Conservation (phyloP, 2,888 invertebrate genomes). For the Lasioglossum calceatum region DNA sequence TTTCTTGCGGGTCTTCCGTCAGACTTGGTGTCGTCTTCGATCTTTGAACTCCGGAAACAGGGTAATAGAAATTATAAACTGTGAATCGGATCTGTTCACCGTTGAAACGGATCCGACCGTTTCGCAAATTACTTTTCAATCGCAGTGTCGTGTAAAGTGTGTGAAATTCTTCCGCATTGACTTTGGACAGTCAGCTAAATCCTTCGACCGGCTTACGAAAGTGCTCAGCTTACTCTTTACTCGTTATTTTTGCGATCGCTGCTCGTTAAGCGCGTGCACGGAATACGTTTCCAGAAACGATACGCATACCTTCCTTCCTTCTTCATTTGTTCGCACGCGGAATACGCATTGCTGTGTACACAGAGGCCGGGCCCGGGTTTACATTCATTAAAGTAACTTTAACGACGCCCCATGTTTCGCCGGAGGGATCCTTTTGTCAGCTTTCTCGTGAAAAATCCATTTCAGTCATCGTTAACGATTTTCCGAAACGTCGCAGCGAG, state of each 20-base stretch:
- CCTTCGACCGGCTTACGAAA: neutral
- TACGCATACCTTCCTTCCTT: conserved; percentile 13
- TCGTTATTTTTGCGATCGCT: neutral
- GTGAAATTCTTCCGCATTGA: neutral
- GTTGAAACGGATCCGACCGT: neutral
- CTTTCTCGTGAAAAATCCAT: conserved; percentile 13
- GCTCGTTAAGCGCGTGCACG: neutral
- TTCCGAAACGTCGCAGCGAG: neutral
- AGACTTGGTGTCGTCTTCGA: neutral
- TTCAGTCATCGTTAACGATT: neutral
- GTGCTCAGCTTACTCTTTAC: neutral
- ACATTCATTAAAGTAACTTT: neutral
- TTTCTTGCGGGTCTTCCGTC: neutral
- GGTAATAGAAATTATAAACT: neutral
- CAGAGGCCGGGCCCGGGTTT: neutral
- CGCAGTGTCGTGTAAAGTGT: no score
- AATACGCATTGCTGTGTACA: conserved; percentile 4
- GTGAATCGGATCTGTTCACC: neutral
- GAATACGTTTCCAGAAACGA: conserved; percentile 9
- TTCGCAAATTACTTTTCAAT: neutral
- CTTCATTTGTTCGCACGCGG: neutral
- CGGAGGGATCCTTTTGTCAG: neutral
- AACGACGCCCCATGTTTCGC: neutral
- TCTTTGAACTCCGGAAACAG: conserved; percentile 3
- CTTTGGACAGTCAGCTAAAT: neutral